These are phyloP conservation scores for Sarcophaga rosellei DNA, from an alignment of 2,888 invertebrate genomes.

Conservation along the genomic window DNA sequence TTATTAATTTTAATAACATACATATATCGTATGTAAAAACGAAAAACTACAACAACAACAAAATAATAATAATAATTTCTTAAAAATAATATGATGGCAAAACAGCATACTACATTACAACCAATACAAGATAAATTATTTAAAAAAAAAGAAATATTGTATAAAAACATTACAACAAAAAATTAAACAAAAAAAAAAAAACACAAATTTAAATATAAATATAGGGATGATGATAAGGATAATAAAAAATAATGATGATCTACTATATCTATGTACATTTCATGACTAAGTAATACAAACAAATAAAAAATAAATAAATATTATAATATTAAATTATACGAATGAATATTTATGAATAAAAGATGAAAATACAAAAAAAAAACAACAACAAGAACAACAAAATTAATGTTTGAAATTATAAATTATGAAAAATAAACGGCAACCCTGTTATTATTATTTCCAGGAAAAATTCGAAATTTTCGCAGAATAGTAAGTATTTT, in stretches of 20 bases:
- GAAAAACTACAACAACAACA: conserved; percentile 51
- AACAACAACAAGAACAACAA: conserved; percentile 14
- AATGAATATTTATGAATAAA: conserved; percentile 67
- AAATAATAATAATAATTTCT: conserved; percentile 54
- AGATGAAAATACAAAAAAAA: conserved; percentile 46
- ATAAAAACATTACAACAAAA: neutral
- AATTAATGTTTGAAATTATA: conserved; percentile 66
- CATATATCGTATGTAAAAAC: neutral
- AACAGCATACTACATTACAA: conserved; percentile 44
- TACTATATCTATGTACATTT: conserved; percentile 62
- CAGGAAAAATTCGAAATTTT: too few relatives aligned
- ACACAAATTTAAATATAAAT: conserved; percentile 57
- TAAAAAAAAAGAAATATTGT: neutral
- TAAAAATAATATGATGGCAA: conserved; percentile 64
- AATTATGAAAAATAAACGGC: conserved; percentile 25
- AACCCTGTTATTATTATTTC: too few relatives aligned
- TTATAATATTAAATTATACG: conserved; percentile 66
- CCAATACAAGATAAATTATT: neutral
- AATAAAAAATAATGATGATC: conserved; percentile 5
- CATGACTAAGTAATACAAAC: conserved; percentile 40
- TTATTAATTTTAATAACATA: conserved; percentile 64
- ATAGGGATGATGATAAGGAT: neutral
- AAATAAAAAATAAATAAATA: conserved; percentile 22
- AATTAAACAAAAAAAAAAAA: conserved; percentile 21
- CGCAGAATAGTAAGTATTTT: too few relatives aligned